phyloP scores from a whole-genome alignment of 2,888 invertebrate species.

The Eristalis pertinax region DNA sequence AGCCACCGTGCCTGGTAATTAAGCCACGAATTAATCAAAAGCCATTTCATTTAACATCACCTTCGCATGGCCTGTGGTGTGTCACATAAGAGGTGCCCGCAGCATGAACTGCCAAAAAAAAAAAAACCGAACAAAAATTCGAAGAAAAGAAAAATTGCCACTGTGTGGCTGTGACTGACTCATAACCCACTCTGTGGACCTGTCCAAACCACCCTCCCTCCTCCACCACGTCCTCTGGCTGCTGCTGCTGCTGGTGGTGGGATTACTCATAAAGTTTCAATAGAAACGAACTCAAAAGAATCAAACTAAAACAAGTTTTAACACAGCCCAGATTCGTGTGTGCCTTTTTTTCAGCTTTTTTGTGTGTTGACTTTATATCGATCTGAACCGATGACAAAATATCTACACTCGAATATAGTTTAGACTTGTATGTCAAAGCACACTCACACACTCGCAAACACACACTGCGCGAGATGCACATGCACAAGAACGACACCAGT shows the following conservation, averaged over 20 bases:
- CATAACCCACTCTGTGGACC: conserved; percentile 55
- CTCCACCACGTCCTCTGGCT: background rate
- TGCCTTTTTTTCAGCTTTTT: conserved; percentile 1
- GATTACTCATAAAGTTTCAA: conserved; percentile 63
- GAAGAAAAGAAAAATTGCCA: conserved; percentile 16
- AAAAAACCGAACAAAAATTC: background rate
- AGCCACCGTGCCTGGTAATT: background rate
- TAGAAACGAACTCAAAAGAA: conserved; percentile 42
- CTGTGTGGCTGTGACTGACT: conserved; percentile 44
- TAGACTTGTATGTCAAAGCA: conserved; percentile 46
- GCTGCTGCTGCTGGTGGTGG: conserved; percentile 17
- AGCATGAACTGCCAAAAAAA: conserved; percentile 39
- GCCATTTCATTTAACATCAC: conserved; percentile 28
- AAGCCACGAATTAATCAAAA: conserved; percentile 23
- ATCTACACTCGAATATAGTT: conserved; percentile 16
- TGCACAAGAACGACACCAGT: conserved; percentile 13
- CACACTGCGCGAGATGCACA: background rate
- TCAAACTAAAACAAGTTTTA: conserved; percentile 59
- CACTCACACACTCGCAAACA: background rate
- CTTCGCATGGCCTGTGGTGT: background rate
- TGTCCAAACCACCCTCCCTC: background rate
- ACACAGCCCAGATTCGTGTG: conserved; percentile 11
- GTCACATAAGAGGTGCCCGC: background rate
- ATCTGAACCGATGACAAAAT: conserved; percentile 58
- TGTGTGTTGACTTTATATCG: conserved; percentile 36